Percentiles rank a stretch among this genome's conserved stretches.
Evolutionary conservation across 2,113 vertebrate genomes (phyloP).

Genomic region (Centrocercus urophasianus): DNA sequence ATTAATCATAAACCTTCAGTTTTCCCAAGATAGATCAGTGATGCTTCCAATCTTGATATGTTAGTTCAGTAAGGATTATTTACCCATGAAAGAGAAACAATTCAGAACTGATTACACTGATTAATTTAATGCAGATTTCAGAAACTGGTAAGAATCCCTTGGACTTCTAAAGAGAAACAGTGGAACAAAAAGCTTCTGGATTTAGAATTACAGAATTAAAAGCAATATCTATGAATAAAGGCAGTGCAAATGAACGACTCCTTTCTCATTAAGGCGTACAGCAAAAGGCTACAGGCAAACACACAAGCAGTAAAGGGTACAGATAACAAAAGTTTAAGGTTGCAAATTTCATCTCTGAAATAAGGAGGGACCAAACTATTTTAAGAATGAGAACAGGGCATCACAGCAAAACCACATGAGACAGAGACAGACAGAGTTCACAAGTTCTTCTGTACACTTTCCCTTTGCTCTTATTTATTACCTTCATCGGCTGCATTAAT

Average conservation of each 20-base stretch:
- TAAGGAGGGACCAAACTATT: not conserved
- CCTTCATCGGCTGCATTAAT: not conserved
- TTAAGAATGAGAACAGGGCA: not conserved
- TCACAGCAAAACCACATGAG: not conserved
- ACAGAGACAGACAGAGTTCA: not conserved
- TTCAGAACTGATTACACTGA: not conserved
- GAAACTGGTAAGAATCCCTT: not conserved
- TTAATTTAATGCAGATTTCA: not conserved
- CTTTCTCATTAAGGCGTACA: not conserved
- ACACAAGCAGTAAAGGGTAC: not conserved
- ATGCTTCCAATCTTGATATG: not conserved
- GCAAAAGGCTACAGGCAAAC: not conserved
- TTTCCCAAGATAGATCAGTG: not conserved
- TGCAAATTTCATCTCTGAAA: not conserved
- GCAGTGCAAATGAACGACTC: not conserved
- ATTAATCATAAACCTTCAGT: not conserved
- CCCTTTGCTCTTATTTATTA: not conserved
- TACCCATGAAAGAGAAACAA: not conserved
- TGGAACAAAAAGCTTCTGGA: not conserved
- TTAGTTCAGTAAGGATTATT: not conserved
- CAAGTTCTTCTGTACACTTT: not conserved
- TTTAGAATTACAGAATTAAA: not conserved
- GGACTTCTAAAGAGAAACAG: not conserved
- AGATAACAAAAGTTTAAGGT: not conserved
- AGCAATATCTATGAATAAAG: not conserved